Percentiles rank a stretch among this genome's conserved stretches.
phyloP scores from a whole-genome alignment of 1,140 invertebrate species.

The Himalopsyche phryganea region DNA sequence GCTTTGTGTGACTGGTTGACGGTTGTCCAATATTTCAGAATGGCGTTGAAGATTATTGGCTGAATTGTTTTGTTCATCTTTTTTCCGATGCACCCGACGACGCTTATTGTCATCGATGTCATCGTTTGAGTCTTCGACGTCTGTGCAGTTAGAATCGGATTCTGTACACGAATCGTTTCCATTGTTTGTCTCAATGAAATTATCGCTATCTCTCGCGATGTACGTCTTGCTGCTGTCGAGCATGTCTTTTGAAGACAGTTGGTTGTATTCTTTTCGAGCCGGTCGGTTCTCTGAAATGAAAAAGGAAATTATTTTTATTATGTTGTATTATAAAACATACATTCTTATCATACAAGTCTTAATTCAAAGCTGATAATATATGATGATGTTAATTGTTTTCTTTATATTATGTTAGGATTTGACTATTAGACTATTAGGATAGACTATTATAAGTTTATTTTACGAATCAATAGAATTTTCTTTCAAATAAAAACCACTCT shows the following conservation, averaged over 20 bases:
- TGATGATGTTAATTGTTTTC: too few species aligned
- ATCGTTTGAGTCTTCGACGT: conserved; percentile 42
- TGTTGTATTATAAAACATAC: too few species aligned
- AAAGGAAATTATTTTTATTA: too few species aligned
- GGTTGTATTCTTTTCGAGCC: conserved; percentile 51
- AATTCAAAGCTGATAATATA: too few species aligned
- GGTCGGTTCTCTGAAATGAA: conserved; percentile 43
- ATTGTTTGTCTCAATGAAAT: conserved; percentile 27
- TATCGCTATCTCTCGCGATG: conserved; percentile 47
- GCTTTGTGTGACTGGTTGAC: conserved; percentile 36
- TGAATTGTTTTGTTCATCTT: conserved; percentile 6
- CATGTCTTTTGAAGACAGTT: conserved; percentile 50
- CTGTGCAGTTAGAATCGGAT: conserved; percentile 51
- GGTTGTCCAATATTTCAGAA: conserved; percentile 43
- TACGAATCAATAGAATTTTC: too few species aligned
- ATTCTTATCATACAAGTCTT: too few species aligned
- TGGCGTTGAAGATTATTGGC: conserved; percentile 29
- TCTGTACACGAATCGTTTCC: conserved; percentile 36
- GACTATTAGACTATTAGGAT: too few species aligned
- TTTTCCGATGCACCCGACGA: conserved; percentile 9
- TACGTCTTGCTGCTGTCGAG: conserved; percentile 45
- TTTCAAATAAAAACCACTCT: too few species aligned
- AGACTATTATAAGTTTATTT: too few species aligned
- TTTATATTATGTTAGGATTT: too few species aligned
- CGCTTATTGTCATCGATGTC: conserved; percentile 12